Evolutionary conservation across 1,140 invertebrate genomes (phyloP), one percentile per base, ranked within the genome.

Genomic region (Aporrectodea caliginosa): DNA sequence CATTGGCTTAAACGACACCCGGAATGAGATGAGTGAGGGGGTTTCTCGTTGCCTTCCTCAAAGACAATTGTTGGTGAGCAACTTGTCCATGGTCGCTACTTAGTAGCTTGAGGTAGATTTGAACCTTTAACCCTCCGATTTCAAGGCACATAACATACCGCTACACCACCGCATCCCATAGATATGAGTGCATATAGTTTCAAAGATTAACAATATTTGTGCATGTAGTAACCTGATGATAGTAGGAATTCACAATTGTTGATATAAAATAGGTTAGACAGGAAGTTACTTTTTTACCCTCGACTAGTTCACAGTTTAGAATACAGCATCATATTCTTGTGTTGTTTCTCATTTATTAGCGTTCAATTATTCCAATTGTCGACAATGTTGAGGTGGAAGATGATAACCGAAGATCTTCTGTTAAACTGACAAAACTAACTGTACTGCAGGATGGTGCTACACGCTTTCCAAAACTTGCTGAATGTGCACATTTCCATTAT

Each of bases 401-500:
- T 58, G 43, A 58, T 12, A 58, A 58, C 43, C 43, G 43, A 22
- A 58, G 43, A 22, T 58, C 43, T 6, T 58, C 43, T 22, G 22
- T 58, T 12, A 58, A 58, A 12, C 43, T 58, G 43, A 58, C 6
- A 22, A 58, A 58, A 58, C 43, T 58, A 22, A 58, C 43, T 22
- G 6, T 22, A 12, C 43, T 58, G 43, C 43, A 58, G 43, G 85
- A 86, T 81, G 84, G 83, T n/a, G 81, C 81, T n/a, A 84, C 82
- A 16, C 82, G 85, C 33, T 98, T 98, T 90, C 96, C 96, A 6
- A 96, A 96, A 86, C 90, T 98, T 79, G 94, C 98, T 87, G 95
- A 98, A 87, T 98, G 96, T 89, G 96, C 96, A n/a, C 96, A 98
- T 87, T 98, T 98, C 88, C 96, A 98, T 87, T 98, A 98, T 88